Conservation (phyloP, 1,140 invertebrate genomes). For the Mercenaria mercenaria region DNA sequence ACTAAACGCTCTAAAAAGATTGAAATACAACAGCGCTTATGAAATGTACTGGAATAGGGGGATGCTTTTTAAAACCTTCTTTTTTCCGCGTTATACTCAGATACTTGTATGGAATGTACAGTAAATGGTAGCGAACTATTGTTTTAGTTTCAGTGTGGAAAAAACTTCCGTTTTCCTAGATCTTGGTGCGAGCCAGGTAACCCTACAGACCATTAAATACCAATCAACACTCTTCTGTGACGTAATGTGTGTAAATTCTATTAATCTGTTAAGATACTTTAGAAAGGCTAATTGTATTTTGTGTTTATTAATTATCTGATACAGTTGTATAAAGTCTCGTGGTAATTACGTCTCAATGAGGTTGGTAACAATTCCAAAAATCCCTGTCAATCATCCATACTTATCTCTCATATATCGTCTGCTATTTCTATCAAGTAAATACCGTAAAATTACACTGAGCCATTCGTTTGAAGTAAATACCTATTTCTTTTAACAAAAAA, state of each 20-base stretch:
- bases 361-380: constrained; percentile 47
- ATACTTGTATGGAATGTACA: too few species aligned
- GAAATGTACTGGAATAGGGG: too few species aligned
- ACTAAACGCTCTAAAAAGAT: too few species aligned
- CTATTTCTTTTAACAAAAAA: constrained; percentile 55
- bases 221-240: constrained; percentile 1
- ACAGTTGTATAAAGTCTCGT: constrained; percentile 42
- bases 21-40: too few species aligned
- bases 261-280: constrained; percentile 54
- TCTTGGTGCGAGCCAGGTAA: neutral
- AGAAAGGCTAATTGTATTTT: constrained; percentile 40
- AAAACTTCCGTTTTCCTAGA: too few species aligned
- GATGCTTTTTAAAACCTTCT: too few species aligned
- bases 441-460: constrained; percentile 60
- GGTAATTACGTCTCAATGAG: constrained; percentile 41
- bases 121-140: too few species aligned
- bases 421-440: constrained; percentile 61
- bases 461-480: constrained; percentile 55
- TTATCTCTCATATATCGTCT: constrained; percentile 50
- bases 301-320: constrained; percentile 40
- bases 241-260: constrained; percentile 33
- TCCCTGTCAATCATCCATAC: constrained; percentile 63
- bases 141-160: too few species aligned
- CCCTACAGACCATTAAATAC: neutral
- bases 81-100: too few species aligned